phyloP scores from a whole-genome alignment of 2,888 invertebrate species.

The Sturmia bella region DNA sequence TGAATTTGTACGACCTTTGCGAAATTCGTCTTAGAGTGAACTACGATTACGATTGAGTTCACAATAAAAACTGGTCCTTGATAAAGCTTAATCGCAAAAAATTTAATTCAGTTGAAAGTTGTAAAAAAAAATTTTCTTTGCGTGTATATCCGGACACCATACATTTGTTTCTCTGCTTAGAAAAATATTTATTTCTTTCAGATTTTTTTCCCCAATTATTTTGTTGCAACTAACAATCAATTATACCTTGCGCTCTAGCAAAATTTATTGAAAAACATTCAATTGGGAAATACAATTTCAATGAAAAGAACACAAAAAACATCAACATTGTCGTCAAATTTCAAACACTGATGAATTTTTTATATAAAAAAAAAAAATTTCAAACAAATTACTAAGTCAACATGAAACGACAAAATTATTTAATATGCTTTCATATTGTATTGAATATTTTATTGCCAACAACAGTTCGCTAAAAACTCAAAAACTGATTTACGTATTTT shows the following conservation, averaged over 20 bases:
- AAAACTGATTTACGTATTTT: neutral
- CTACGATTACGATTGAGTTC: too few species aligned
- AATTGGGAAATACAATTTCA: conserved; percentile 30
- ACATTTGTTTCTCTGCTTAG: too few species aligned
- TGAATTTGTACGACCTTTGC: too few species aligned
- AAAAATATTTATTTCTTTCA: conserved; percentile 10
- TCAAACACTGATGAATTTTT: conserved; percentile 21
- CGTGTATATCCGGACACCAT: neutral
- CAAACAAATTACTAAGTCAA: neutral
- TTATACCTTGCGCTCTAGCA: conserved; percentile 38
- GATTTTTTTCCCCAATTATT: conserved; percentile 29
- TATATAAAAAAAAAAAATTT: neutral
- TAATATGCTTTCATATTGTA: conserved; percentile 13
- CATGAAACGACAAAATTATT: conserved; percentile 8
- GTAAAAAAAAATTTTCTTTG: neutral
- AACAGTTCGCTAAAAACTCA: neutral
- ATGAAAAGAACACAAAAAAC: conserved; percentile 5
- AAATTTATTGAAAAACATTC: conserved; percentile 37
- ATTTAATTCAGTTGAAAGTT: too few species aligned
- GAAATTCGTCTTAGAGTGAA: too few species aligned
- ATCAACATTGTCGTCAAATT: conserved; percentile 21
- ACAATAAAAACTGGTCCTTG: too few species aligned
- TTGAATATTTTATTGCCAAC: conserved; percentile 7
- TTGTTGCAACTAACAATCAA: conserved; percentile 61
- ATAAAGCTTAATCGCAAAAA: too few species aligned